Base-by-base conservation (phyloP, 2,888 invertebrate species). In the Drosophila mayaguana region DNA sequence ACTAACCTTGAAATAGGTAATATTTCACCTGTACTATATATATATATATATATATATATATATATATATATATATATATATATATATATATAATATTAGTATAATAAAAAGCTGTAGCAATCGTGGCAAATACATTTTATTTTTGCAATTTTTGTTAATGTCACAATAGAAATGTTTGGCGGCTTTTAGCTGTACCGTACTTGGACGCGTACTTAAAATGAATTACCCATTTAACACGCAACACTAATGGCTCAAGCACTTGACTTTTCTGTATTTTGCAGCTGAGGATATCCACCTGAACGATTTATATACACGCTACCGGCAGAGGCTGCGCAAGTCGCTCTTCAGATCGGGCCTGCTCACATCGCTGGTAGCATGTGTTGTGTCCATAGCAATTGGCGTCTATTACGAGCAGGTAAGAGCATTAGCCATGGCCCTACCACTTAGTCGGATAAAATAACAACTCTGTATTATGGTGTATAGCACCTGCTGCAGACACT, bases 291-390 rank as follows among this genome's bases (percentile, higher is more conserved):
- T 92, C 45, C 93, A 93, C 73, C 80, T 93, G 70, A 93, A 93
- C 76, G 93, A 93, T 85, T 89, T 93, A 69, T 93, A 93, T 60
- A 93, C 92, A 63, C 88, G 93, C 77, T 93, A 93, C 78, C 90
- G 93, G n/a, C 93, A 93, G 81, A 90, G 93, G 61, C 85, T 93
- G 72, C 89, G 93, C 66, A 93, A 93, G 86, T 92, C 93, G 25
- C 88, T 93, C 14, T 93, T 93, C 75, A 91, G 92, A 72, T 93
- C 93, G 25, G 93, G 93, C 3, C 78, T 93, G 46, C 75, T 91
- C 46, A 93, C 92, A 77, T 92, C 93, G 12, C 73, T 93, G 81
- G 86, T 90, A 67, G 90, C 93, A 81, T 93, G 93, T 86, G 80
- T 92, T 36, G 81, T 92, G 40, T 91, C 93, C 79, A 92, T 92